These are phyloP conservation scores for Hyalella azteca DNA, from an alignment of 2,888 invertebrate species.

Conservation along the genomic window DNA sequence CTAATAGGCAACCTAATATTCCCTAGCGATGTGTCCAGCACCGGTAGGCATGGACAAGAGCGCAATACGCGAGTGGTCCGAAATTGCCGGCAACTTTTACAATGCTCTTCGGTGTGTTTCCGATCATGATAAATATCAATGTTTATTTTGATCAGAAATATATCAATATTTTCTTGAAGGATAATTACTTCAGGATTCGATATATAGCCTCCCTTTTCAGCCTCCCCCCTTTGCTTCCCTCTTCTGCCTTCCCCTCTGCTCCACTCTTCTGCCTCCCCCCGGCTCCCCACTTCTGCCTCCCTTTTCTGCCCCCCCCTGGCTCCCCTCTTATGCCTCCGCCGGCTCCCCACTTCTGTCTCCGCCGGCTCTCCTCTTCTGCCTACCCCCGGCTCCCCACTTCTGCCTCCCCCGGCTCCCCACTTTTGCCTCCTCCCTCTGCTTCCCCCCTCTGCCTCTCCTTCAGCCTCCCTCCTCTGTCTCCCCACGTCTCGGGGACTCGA, in stretches of 20 bases:
- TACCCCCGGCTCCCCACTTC: neutral
- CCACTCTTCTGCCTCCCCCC: neutral
- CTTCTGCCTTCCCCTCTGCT: neutral
- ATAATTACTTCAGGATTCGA: too few species aligned
- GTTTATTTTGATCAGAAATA: too few species aligned
- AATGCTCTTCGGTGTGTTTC: too few species aligned
- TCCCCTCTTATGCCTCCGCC: neutral
- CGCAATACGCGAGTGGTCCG: too few species aligned
- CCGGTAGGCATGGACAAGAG: too few species aligned
- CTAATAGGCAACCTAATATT: too few species aligned
- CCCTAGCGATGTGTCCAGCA: too few species aligned
- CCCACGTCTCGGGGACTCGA: neutral
- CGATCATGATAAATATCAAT: too few species aligned
- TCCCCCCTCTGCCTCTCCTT: neutral
- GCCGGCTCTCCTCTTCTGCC: neutral
- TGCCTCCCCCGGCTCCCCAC: neutral
- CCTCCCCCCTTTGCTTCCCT: neutral
- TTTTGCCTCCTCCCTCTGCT: conserved; percentile 23
- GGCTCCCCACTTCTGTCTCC: neutral
- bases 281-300: neutral
- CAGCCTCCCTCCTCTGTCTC: neutral
- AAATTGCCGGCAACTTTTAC: too few species aligned
- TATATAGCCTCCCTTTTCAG: neutral
- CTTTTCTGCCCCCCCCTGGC: neutral
- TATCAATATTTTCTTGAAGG: too few species aligned